These are phyloP conservation scores for Prenolepis imparis DNA, from an alignment of 2,888 invertebrate species.

Conservation along the genomic window DNA sequence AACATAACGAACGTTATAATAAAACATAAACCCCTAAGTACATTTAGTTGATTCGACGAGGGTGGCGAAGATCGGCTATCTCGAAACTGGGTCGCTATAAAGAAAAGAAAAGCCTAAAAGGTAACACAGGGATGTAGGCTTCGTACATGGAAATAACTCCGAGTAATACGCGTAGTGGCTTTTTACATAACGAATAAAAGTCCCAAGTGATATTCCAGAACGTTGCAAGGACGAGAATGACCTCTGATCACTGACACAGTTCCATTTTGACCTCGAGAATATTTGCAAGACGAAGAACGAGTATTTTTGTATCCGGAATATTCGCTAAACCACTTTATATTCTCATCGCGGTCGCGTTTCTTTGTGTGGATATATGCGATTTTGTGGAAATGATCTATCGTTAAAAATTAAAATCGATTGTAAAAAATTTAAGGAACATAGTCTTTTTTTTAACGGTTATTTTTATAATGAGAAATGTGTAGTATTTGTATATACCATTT, in stretches of 20 bases:
- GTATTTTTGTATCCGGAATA: slow-evolving; percentile 23
- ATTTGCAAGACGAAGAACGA: slow-evolving; percentile 10
- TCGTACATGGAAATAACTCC: slow-evolving; percentile 21
- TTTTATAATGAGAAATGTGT: background rate
- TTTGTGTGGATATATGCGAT: background rate
- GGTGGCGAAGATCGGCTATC: background rate
- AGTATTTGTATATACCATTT: background rate
- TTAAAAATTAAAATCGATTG: slow-evolving; percentile 1
- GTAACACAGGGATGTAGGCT: background rate
- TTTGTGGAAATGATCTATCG: background rate
- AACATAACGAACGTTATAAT: background rate
- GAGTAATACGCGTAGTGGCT: background rate
- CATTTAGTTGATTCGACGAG: background rate
- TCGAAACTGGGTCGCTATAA: slow-evolving; percentile 1
- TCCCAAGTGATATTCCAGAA: slow-evolving; percentile 11
- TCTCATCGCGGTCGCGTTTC: background rate
- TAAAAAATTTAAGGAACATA: background rate
- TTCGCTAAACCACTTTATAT: background rate
- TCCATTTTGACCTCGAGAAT: slow-evolving; percentile 31
- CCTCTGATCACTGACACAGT: slow-evolving; percentile 29
- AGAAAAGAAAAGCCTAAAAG: slow-evolving; percentile 16
- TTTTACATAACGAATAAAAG: slow-evolving; percentile 30
- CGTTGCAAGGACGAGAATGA: slow-evolving; percentile 3
- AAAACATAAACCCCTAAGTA: background rate
- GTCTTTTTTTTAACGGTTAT: background rate